phyloP scores from a whole-genome alignment of 2,888 invertebrate species.

The Pristionchus fissidentatus region DNA sequence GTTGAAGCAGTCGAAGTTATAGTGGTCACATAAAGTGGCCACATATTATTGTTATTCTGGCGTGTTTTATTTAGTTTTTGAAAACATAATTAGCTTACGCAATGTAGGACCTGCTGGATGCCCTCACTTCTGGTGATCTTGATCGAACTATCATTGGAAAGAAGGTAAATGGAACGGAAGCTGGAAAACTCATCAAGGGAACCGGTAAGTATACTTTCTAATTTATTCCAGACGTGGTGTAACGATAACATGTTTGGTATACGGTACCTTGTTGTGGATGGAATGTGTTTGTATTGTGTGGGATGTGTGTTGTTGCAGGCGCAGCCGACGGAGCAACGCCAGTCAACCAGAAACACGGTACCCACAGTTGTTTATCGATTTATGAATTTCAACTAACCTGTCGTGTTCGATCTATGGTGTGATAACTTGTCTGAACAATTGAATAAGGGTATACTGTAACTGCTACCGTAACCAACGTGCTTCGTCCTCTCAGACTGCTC shows the following conservation, averaged over 20 bases:
- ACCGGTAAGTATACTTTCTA: too few relatives aligned
- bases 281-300: neutral
- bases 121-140: slow-evolving; percentile 63
- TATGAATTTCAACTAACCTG: neutral
- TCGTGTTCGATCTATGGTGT: neutral
- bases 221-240: slow-evolving; percentile 2
- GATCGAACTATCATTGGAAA: slow-evolving; percentile 49
- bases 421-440: neutral
- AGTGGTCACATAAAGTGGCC: too few relatives aligned
- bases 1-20: too few relatives aligned
- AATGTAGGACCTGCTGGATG: slow-evolving; percentile 62
- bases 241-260: neutral
- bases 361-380: neutral
- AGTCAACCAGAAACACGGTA: slow-evolving; percentile 47
- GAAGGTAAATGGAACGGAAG: slow-evolving; percentile 24
- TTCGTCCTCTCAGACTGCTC: slow-evolving; percentile 52
- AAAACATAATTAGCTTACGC: neutral
- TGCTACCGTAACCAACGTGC: neutral
- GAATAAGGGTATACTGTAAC: too few relatives aligned
- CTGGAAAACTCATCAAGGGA: slow-evolving; percentile 29
- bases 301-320: neutral
- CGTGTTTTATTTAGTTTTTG: neutral
- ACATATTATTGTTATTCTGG: neutral
- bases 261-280: neutral
- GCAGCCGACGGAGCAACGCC: neutral